Evolutionary conservation across 2,113 vertebrate species (phyloP).

Genomic region (Empidonax traillii): DNA sequence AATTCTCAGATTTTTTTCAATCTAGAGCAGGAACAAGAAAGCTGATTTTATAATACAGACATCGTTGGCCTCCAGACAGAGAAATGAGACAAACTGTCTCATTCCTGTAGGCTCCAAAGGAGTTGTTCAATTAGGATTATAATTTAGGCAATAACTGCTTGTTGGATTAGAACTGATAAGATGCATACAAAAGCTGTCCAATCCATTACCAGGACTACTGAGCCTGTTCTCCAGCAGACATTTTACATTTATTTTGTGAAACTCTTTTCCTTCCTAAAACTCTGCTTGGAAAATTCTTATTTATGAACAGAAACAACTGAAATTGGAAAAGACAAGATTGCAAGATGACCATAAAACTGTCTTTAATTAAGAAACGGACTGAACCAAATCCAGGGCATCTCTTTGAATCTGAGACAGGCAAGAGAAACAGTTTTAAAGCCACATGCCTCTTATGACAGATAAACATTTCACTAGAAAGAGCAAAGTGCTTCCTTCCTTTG

Average conservation of each 20-base stretch:
- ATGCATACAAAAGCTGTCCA: not conserved
- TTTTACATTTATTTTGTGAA: not conserved
- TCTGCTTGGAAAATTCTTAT: not conserved
- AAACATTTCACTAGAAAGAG: slow-evolving; percentile 55
- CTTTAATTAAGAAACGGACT: not conserved
- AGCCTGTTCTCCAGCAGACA: not conserved
- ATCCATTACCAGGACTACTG: not conserved
- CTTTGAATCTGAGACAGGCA: not conserved
- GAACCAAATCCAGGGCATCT: not conserved
- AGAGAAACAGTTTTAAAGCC: slow-evolving; percentile 2
- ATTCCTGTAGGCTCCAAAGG: not conserved
- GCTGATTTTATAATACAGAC: not conserved
- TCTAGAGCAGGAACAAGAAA: not conserved
- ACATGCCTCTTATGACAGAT: not conserved
- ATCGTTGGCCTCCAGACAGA: not conserved
- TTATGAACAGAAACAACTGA: not conserved
- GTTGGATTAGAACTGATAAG: not conserved
- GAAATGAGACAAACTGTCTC: not conserved
- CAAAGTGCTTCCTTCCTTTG: slow-evolving; percentile 60
- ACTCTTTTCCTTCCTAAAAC: not conserved
- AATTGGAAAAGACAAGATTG: not conserved
- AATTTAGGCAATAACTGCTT: not conserved
- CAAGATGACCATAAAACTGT: not conserved
- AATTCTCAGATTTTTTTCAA: not conserved
- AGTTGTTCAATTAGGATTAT: not conserved